Evolutionary conservation across 1,140 invertebrate species (phyloP).

Genomic region (Ylistrum balloti): DNA sequence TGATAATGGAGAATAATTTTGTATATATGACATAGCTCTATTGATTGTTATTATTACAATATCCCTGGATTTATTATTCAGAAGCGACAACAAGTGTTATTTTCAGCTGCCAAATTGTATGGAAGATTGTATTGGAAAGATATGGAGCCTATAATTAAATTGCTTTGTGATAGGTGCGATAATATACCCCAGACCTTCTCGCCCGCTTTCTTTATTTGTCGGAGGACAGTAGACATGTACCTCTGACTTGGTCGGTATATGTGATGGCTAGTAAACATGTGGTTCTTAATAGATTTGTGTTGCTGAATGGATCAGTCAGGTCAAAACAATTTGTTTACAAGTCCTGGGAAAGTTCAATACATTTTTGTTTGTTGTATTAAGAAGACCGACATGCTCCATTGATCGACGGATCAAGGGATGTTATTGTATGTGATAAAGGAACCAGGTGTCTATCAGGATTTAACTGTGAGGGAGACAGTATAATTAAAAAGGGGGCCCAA

Average conservation of each 20-base stretch:
- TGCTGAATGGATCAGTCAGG: background rate
- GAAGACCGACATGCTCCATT: background rate
- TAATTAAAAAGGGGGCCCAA: background rate
- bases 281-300: too few species aligned
- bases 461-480: background rate
- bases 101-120: background rate
- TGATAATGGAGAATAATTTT: too few species aligned
- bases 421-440: background rate
- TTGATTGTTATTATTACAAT: background rate
- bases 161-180: background rate
- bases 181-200: background rate
- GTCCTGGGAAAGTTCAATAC: background rate
- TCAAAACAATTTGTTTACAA: background rate
- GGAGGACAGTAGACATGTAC: background rate
- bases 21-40: too few species aligned
- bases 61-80: background rate
- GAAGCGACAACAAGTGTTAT: background rate
- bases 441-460: background rate
- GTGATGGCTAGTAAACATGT: background rate
- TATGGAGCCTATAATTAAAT: slow-evolving; percentile 1
- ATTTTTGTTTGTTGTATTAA: background rate
- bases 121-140: too few species aligned
- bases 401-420: background rate
- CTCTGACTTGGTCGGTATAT: too few species aligned
- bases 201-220: background rate